Conservation (phyloP, 2,888 invertebrate genomes). For the Myopa testacea region DNA sequence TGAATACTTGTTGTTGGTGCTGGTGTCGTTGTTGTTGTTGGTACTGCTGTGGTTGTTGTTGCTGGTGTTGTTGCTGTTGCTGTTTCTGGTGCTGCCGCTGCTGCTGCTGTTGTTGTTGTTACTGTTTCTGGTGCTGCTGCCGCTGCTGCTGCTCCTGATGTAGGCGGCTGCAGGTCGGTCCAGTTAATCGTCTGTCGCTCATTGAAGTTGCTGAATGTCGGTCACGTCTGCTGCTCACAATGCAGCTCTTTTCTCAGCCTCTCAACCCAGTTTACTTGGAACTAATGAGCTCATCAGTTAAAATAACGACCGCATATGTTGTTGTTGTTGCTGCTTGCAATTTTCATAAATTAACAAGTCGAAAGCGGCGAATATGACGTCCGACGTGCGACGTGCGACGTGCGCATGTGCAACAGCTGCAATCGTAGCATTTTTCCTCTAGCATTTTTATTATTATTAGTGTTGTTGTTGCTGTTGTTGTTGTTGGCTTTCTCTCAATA, state of each 20-base stretch:
- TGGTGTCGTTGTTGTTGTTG: too few species aligned
- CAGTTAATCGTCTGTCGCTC: background rate
- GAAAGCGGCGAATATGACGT: background rate
- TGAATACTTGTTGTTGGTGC: too few species aligned
- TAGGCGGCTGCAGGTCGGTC: background rate
- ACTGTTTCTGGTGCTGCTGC: background rate
- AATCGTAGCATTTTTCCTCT: background rate
- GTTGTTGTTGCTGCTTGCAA: slow-evolving; percentile 21
- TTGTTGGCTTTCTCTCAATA: background rate
- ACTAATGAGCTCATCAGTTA: slow-evolving; percentile 34
- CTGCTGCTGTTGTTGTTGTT: background rate
- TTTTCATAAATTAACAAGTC: slow-evolving; percentile 33
- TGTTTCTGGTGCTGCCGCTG: background rate
- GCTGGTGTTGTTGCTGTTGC: too few species aligned
- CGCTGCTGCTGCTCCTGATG: background rate
- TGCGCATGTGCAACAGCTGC: slow-evolving; percentile 28
- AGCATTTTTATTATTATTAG: background rate
- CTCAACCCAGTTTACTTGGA: slow-evolving; percentile 25
- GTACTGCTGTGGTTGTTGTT: too few species aligned
- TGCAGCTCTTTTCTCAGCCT: slow-evolving; percentile 26
- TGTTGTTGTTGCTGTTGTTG: background rate
- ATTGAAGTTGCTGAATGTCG: slow-evolving; percentile 22
- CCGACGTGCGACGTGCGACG: slow-evolving; percentile 14
- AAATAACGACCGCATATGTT: slow-evolving; percentile 1
- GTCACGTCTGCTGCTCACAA: slow-evolving; percentile 16